These are phyloP conservation scores for Trilocha varians DNA, from an alignment of 2,888 invertebrate species.

Conservation along the genomic window DNA sequence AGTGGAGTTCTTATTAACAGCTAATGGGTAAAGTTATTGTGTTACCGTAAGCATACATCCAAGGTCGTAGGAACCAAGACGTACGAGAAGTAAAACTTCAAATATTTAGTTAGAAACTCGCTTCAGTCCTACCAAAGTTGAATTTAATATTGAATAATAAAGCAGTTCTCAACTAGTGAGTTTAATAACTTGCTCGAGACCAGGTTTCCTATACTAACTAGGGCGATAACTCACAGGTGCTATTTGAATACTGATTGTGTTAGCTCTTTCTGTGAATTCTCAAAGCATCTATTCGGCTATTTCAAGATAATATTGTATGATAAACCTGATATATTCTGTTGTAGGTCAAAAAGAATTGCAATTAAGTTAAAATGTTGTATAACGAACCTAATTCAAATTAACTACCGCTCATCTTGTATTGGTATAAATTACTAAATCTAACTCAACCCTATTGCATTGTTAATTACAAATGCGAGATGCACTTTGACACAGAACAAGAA, in stretches of 20 bases:
- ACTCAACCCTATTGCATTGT: too few relatives aligned
- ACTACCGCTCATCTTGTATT: too few relatives aligned
- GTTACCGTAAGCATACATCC: slow-evolving; percentile 14
- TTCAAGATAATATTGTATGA: too few relatives aligned
- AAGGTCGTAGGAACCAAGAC: slow-evolving; percentile 30
- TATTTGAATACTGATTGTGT: background rate
- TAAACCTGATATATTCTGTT: too few relatives aligned
- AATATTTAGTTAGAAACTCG: slow-evolving; percentile 68
- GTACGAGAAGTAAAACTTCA: slow-evolving; percentile 51
- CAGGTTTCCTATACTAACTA: slow-evolving; percentile 53
- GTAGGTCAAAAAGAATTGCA: too few relatives aligned
- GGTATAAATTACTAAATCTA: too few relatives aligned
- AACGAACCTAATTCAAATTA: too few relatives aligned
- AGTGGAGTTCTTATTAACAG: background rate
- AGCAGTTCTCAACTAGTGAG: slow-evolving; percentile 62
- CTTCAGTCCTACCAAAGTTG: slow-evolving; percentile 54
- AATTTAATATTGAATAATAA: slow-evolving; percentile 71
- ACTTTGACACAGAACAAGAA: too few relatives aligned
- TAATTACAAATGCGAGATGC: too few relatives aligned
- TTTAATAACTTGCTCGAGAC: slow-evolving; percentile 60
- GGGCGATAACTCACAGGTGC: slow-evolving; percentile 11
- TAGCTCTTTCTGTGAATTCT: too few relatives aligned
- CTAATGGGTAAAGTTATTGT: slow-evolving; percentile 9
- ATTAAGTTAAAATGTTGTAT: too few relatives aligned
- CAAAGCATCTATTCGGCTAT: too few relatives aligned